Percentiles rank a stretch among this genome's conserved stretches.
phyloP scores from a whole-genome alignment of 2,797 vertebrate species.

The Micromesistius poutassou region DNA sequence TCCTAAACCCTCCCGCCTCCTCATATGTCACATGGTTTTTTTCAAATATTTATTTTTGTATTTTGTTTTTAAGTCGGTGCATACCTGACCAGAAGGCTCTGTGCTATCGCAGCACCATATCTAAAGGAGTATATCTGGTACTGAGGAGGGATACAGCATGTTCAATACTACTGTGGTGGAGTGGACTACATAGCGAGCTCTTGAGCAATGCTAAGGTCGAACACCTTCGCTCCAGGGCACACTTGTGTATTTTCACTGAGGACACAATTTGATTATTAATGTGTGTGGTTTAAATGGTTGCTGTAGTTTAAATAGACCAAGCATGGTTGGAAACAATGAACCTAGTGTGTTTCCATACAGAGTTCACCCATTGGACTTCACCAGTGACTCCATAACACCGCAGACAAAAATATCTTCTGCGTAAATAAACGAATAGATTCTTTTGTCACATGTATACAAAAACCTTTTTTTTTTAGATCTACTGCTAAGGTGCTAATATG shows the following conservation, averaged over 20 bases:
- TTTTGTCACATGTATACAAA: background rate
- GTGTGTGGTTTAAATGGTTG: background rate
- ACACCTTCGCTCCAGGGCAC: background rate
- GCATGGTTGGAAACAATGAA: background rate
- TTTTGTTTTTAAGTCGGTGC: background rate
- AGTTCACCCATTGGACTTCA: background rate
- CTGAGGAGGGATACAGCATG: background rate
- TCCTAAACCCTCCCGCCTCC: background rate
- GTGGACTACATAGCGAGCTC: background rate
- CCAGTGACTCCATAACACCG: background rate
- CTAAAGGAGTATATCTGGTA: background rate
- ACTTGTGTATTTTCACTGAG: background rate
- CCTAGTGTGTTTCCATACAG: background rate
- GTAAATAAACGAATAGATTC: background rate
- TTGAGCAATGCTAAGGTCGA: background rate
- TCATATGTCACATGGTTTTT: background rate
- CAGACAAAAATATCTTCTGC: background rate
- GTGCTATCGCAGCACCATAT: background rate
- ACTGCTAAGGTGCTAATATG: background rate
- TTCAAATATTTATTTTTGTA: background rate
- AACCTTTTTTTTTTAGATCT: background rate
- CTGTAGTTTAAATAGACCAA: background rate
- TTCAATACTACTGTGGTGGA: background rate
- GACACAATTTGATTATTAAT: background rate
- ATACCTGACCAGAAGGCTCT: background rate